Percentiles rank a stretch among this genome's conserved stretches.
phyloP scores from a whole-genome alignment of 2,797 vertebrate species.

The Brachymystax lenok region DNA sequence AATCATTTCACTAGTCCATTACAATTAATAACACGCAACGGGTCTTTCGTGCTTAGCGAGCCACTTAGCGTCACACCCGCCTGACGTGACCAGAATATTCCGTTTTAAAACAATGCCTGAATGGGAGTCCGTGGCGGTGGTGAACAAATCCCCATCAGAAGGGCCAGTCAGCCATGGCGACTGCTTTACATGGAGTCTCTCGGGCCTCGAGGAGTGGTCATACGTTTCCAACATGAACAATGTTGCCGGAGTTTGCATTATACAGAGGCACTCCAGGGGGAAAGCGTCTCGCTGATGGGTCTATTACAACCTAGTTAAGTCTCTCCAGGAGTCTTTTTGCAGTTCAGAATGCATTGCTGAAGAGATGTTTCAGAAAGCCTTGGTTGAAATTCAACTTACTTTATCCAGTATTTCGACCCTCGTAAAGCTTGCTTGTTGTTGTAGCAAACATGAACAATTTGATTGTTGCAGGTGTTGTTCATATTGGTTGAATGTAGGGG shows the following conservation, averaged over 20 bases:
- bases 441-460: background rate
- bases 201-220: conserved; percentile 26
- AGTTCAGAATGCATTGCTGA: background rate
- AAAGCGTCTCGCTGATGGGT: conserved; percentile 20
- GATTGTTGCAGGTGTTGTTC: background rate
- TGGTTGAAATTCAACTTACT: background rate
- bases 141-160: conserved; percentile 20
- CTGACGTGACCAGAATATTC: conserved; percentile 30
- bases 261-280: conserved; percentile 21
- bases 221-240: conserved; percentile 28
- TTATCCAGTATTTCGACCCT: background rate
- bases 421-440: background rate
- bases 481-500: background rate
- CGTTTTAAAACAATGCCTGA: conserved; percentile 23
- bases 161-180: conserved; percentile 17
- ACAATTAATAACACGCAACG: conserved; percentile 46
- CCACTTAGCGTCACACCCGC: conserved; percentile 24
- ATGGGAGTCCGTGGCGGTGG: conserved; percentile 14
- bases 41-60: conserved; percentile 16
- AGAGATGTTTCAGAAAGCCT: background rate
- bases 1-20: conserved; percentile 38
- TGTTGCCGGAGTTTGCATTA: conserved; percentile 32
- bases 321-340: conserved; percentile 7
- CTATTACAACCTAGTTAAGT: conserved; percentile 26
- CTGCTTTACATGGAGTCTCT: conserved; percentile 15